phyloP scores from a whole-genome alignment of 2,888 invertebrate species.

The Drosophila merina region DNA sequence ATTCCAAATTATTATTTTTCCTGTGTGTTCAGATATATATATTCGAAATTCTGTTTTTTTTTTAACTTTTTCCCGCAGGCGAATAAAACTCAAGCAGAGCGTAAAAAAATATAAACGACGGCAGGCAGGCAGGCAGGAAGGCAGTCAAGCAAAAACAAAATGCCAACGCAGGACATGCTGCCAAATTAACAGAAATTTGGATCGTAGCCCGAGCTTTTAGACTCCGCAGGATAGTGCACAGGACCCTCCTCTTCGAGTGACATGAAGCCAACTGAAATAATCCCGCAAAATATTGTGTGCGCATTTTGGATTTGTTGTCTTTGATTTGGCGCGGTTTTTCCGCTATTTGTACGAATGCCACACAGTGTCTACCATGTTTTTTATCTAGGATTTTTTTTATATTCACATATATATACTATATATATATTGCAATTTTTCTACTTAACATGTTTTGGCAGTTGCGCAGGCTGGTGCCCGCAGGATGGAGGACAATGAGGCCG shows the following conservation, averaged over 20 bases:
- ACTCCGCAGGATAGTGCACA: constrained; percentile 33
- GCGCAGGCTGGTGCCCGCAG: constrained; percentile 53
- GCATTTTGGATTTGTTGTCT: constrained; percentile 65
- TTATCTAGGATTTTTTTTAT: constrained; percentile 15
- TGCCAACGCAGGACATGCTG: constrained; percentile 56
- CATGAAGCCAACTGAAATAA: constrained; percentile 75
- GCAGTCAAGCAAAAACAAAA: constrained; percentile 46
- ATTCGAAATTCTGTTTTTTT: constrained; percentile 12
- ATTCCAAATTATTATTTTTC: not conserved
- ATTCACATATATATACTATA: not conserved
- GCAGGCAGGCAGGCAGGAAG: constrained; percentile 38
- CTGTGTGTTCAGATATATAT: constrained; percentile 12
- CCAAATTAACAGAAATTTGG: constrained; percentile 76
- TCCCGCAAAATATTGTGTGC: constrained; percentile 71
- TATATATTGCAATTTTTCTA: constrained; percentile 46
- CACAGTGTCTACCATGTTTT: constrained; percentile 4
- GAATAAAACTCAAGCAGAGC: constrained; percentile 73
- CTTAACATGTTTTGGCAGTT: constrained; percentile 73
- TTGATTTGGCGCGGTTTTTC: constrained; percentile 72
- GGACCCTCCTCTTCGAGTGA: constrained; percentile 31
- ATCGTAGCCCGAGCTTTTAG: constrained; percentile 47
- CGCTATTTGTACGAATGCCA: constrained; percentile 14
- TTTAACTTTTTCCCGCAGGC: constrained; percentile 38
- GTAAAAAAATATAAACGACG: constrained; percentile 70
- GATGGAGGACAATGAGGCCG: constrained; percentile 42